Conservation (phyloP, 2,888 invertebrate species). For the Cataglyphis livida region DNA sequence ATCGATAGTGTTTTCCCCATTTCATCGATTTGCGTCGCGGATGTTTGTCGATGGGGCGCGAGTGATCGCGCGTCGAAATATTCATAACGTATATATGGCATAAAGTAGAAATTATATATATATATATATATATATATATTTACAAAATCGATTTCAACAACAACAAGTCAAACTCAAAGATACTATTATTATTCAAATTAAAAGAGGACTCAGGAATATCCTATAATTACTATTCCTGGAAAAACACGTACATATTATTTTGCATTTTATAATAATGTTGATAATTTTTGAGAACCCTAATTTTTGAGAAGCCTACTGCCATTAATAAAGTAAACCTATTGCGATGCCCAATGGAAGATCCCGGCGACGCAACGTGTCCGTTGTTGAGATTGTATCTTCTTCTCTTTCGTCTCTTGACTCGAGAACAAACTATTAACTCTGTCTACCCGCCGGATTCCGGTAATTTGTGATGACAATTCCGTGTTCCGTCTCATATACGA, state of each 20-base stretch:
- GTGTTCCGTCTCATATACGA: constrained; percentile 50
- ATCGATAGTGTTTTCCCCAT: constrained; percentile 18
- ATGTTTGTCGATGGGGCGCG: constrained; percentile 45
- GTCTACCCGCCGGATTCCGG: constrained; percentile 68
- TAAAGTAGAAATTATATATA: too few species aligned
- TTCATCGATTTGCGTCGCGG: constrained; percentile 43
- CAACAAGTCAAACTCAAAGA: not conserved
- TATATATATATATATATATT: too few species aligned
- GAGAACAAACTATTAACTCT: constrained; percentile 72
- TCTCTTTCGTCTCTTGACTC: constrained; percentile 58
- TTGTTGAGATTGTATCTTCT: constrained; percentile 64
- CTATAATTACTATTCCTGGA: not conserved
- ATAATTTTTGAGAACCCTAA: not conserved
- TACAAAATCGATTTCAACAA: not conserved
- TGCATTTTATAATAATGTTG: too few species aligned
- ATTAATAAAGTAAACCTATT: not conserved
- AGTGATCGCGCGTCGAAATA: too few species aligned
- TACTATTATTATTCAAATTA: not conserved
- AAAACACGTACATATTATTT: too few species aligned
- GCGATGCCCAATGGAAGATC: not conserved
- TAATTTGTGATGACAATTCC: constrained; percentile 71
- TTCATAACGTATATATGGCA: too few species aligned
- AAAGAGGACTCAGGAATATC: not conserved
- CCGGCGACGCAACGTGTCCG: not conserved
- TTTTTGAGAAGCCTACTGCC: not conserved